Evolutionary conservation across 2,113 vertebrate genomes (phyloP).

Genomic region (Ibidorhyncha struthersii): DNA sequence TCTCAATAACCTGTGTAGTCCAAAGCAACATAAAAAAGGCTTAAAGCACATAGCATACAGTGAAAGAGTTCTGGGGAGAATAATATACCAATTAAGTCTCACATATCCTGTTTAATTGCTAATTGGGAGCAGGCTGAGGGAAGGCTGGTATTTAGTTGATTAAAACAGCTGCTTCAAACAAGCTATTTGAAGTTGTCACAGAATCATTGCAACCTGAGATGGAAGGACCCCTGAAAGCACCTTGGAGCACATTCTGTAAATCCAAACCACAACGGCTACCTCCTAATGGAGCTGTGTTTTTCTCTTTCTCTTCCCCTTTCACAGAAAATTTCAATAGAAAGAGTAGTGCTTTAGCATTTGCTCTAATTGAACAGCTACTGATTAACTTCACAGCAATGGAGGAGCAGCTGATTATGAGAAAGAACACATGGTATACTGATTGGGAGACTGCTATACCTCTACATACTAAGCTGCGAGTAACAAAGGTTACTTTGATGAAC

Average conservation of each 20-base stretch:
- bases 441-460: not conserved
- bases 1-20: not conserved
- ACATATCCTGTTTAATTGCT: constrained; percentile 27
- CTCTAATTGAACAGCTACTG: constrained; percentile 25
- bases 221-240: not conserved
- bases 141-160: constrained; percentile 30
- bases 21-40: not conserved
- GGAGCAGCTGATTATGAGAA: not conserved
- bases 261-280: not conserved
- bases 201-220: not conserved
- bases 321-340: not conserved
- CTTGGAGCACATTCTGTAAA: not conserved
- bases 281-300: not conserved
- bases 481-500: not conserved
- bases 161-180: constrained; percentile 60
- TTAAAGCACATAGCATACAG: not conserved
- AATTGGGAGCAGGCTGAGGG: constrained; percentile 15
- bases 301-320: not conserved
- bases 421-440: not conserved
- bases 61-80: not conserved
- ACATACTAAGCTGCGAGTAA: not conserved
- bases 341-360: not conserved
- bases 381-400: constrained; percentile 3
- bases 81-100: not conserved
- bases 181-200: constrained; percentile 31